Base-by-base conservation (phyloP, 2,797 vertebrate species). In the Odontamblyopus lacepedii region DNA sequence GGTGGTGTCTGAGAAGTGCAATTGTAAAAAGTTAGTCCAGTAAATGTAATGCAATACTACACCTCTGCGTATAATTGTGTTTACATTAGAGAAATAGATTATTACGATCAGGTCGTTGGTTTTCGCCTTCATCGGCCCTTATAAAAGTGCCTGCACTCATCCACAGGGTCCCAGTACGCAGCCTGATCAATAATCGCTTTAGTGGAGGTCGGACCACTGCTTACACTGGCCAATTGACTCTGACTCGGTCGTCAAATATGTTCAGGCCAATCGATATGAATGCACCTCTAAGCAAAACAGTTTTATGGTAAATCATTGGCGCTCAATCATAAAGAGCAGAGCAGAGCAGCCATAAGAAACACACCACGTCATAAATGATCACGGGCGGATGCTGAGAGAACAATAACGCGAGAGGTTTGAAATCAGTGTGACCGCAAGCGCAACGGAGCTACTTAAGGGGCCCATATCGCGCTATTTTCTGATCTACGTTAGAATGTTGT, bases 301-400 rank as follows among this genome's bases (percentile, higher is more conserved):
- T 30, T 18, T 51, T 38, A 27, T 6, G 6, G 72, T 81, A 70
- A 86, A 87, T 85, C 76, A 80, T 41, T 70, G 68, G 44, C 12
- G 11, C 70, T 87, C 84, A 55, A 86, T 86, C 55, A 50, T 27
- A 69, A 60, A 74, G 67, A 69, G 74, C 53, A 48, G 73, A 80
- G 74, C 72, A 65, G 74, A 41, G 1, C 55, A 62, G 75, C 75
- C 38, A 66, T 65, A 81, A 81, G 55, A 8, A 7, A 69, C 41
- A 65, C 26, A 27, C 41, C 7, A 6, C 23, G 0, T 67, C 71
- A 26, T 5, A 64, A 60, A 38, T 41, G 71, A 77, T 51, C 12
- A 63, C n/a, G 32, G 65, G 23, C 64, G 2, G 23, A 23, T 69
- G 74, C 74, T 72, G 81, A 83, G 66, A 23, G 8, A 41, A 23